Percentiles rank a stretch among this genome's conserved stretches.
Conservation (phyloP, 2,113 vertebrate species). For the Brienomyrus longianalis region DNA sequence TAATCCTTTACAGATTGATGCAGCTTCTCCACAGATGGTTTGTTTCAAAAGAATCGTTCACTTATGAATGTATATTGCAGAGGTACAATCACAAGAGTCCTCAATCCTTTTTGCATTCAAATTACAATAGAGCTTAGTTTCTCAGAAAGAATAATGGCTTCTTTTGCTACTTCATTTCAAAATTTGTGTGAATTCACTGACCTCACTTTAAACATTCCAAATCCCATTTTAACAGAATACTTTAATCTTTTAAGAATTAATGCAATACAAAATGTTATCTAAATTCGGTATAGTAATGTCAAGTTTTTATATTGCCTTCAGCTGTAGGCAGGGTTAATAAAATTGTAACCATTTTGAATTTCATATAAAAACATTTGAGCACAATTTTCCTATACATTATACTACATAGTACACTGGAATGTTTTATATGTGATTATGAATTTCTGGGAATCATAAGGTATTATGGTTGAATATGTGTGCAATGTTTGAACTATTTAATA, state of each 20-base stretch:
- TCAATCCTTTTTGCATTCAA: background rate
- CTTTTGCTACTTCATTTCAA: background rate
- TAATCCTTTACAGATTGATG: slow-evolving; percentile 5
- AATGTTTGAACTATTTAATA: background rate
- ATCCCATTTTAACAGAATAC: background rate
- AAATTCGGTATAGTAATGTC: background rate
- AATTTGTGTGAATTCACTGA: background rate
- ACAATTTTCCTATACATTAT: background rate
- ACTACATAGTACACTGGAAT: background rate
- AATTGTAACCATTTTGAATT: background rate
- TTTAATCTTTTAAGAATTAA: background rate
- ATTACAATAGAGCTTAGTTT: background rate
- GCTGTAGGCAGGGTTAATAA: background rate
- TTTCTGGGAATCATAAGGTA: background rate
- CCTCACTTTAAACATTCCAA: background rate
- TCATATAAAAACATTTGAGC: background rate
- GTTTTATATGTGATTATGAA: background rate
- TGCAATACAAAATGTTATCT: background rate
- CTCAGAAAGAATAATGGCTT: background rate
- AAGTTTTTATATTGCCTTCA: slow-evolving; percentile 1
- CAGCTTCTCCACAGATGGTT: background rate
- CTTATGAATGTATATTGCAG: background rate
- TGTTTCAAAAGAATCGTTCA: background rate
- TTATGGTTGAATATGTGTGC: background rate
- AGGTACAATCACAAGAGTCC: background rate